Base-by-base conservation (phyloP, 2,113 vertebrate species). In the Brienomyrus brachyistius region DNA sequence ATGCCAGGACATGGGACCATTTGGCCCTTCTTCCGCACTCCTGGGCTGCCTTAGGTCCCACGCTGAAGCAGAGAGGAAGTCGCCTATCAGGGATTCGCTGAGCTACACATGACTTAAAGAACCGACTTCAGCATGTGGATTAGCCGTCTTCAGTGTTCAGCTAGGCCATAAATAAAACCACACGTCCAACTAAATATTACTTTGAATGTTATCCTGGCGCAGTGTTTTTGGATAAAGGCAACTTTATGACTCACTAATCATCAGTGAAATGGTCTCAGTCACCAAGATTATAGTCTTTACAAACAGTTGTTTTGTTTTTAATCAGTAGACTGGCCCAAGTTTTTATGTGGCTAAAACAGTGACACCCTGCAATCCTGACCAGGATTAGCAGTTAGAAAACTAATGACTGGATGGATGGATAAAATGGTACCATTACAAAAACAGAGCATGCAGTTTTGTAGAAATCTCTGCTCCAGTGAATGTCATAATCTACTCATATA, bases 291-390 rank as follows among this genome's bases (percentile, higher is more conserved):
- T 40, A 40, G 40, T 40, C 40, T 40, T 40, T 40, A 40, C 1
- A 40, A 84, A 84, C 40, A 84, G 82, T 47, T 48, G 19, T 23
- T 48, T 84, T 48, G 40, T 84, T 84, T 84, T 19, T 84, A 47
- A n/a, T 43, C 1, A 45, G 17, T 23, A 21, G 43, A 8, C 40
- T 21, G 45, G 40, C 17, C 45, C 43, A 48, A 47, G 80, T 84
- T 84, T 84, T 82, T 45, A 31, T n/a, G 45, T 48, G 82, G 17
- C 82, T 83, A 83, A 86, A 86, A 86, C 21, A 48, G 85, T 86
- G 27, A 31, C n/a, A 86, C 70, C 70, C 1, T 77, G 70, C 70
- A 77, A 40, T 17, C 70, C 70, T 77, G 11, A 77, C 31, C 31
- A 40, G 70, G 11, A 77, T 77, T 35, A 40, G 31, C 31, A 66